Evolutionary conservation across 2,888 invertebrate species (phyloP).

Genomic region (Oasisia sp.): DNA sequence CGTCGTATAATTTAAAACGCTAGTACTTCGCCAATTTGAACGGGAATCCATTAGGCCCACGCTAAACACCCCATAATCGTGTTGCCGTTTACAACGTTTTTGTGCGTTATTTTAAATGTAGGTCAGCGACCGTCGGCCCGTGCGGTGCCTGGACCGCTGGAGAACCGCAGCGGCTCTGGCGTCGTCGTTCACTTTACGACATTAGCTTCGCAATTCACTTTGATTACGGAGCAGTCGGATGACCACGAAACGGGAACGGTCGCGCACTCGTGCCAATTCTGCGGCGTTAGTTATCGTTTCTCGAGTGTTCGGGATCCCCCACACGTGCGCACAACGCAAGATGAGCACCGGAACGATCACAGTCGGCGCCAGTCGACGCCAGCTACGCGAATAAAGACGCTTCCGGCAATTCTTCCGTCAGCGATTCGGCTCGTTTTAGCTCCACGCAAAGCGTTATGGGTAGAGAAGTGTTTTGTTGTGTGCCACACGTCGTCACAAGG

Average conservation of each 20-base stretch:
- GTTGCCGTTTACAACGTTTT: not conserved
- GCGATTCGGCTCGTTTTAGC: not conserved
- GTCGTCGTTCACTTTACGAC: not conserved
- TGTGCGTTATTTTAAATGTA: not conserved
- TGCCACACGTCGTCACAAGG: too few species aligned
- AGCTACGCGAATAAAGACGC: not conserved
- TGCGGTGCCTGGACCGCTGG: not conserved
- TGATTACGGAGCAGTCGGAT: not conserved
- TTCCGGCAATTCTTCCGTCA: not conserved
- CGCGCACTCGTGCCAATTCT: not conserved
- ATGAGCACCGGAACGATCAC: not conserved
- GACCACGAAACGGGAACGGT: not conserved
- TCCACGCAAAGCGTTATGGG: not conserved
- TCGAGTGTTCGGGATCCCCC: not conserved
- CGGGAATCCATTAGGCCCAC: too few species aligned
- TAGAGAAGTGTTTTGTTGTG: too few species aligned
- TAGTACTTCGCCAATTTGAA: too few species aligned
- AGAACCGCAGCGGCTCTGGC: not conserved
- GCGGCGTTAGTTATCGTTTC: conserved; percentile 1
- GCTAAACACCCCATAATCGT: not conserved
- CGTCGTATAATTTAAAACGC: too few species aligned
- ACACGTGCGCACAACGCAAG: not conserved
- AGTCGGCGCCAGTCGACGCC: not conserved
- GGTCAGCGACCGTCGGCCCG: not conserved
- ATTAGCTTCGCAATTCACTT: not conserved